Conservation (phyloP, 2,797 vertebrate genomes). For the Chaetodon trifasciatus region DNA sequence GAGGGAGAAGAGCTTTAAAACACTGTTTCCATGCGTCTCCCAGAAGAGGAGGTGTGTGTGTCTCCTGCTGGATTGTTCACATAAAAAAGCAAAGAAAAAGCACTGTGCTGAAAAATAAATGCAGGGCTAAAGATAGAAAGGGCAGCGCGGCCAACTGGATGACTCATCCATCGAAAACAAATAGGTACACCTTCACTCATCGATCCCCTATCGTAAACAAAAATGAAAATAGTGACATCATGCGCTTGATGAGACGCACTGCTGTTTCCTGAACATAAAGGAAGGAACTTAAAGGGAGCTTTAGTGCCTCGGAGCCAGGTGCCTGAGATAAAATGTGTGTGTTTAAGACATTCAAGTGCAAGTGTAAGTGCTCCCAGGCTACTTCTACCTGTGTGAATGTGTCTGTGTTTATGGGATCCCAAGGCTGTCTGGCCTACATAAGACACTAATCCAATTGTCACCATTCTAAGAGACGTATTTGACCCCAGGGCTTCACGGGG, state of each 20-base stretch:
- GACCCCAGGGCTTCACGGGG: constrained; percentile 71
- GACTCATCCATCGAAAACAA: constrained; percentile 72
- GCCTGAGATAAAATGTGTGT: constrained; percentile 15
- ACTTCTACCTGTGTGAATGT: constrained; percentile 52
- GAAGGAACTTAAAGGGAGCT: background rate
- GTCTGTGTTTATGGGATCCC: constrained; percentile 53
- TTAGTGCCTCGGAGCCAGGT: background rate
- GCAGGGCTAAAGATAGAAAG: constrained; percentile 71
- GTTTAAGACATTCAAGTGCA: constrained; percentile 23
- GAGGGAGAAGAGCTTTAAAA: constrained; percentile 61
- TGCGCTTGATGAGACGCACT: constrained; percentile 18
- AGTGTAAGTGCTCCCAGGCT: constrained; percentile 47
- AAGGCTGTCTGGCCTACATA: constrained; percentile 62
- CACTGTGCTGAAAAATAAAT: constrained; percentile 47
- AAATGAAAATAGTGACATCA: constrained; percentile 59
- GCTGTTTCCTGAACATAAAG: constrained; percentile 3
- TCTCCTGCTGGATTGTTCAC: constrained; percentile 40
- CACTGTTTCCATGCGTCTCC: constrained; percentile 49
- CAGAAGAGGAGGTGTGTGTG: constrained; percentile 31
- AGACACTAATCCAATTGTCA: constrained; percentile 84
- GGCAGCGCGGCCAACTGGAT: constrained; percentile 45
- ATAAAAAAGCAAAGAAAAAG: constrained; percentile 37
- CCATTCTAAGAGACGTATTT: constrained; percentile 70
- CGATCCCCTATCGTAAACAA: constrained; percentile 59
- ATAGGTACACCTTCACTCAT: constrained; percentile 67